These are phyloP conservation scores for Platanista minor DNA, from an alignment of 2,113 vertebrate species.

Conservation along the genomic window DNA sequence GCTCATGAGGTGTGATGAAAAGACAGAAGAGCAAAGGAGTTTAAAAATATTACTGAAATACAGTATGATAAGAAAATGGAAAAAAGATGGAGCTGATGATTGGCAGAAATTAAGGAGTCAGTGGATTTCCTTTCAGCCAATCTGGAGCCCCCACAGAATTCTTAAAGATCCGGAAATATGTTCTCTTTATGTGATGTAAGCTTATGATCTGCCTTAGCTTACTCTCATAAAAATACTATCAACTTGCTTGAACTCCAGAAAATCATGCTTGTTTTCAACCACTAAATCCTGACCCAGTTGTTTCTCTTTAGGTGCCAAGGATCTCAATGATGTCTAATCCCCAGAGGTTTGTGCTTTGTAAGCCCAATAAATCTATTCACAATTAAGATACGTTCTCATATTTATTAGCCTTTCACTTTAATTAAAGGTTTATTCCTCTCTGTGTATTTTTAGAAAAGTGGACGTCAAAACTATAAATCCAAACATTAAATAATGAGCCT, in stretches of 20 bases:
- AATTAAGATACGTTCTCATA: not conserved
- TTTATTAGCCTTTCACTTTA: conserved; percentile 44
- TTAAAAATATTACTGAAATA: not conserved
- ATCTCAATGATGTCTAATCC: not conserved
- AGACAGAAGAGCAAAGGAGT: not conserved
- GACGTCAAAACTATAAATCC: conserved; percentile 9
- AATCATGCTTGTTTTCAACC: not conserved
- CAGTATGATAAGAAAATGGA: not conserved
- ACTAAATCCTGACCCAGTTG: not conserved
- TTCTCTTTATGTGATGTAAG: not conserved
- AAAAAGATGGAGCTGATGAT: not conserved
- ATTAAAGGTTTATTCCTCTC: not conserved
- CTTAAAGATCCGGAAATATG: not conserved
- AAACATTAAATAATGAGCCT: not conserved
- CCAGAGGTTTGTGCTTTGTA: not conserved
- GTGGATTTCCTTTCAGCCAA: not conserved
- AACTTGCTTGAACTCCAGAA: not conserved
- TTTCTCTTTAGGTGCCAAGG: not conserved
- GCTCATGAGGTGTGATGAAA: not conserved
- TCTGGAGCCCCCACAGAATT: not conserved
- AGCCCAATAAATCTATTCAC: not conserved
- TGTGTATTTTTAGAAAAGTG: not conserved
- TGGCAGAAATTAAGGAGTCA: not conserved
- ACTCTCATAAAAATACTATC: not conserved
- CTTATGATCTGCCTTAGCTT: not conserved